These are phyloP conservation scores for Melopsittacus undulatus DNA, from an alignment of 2,797 vertebrate species.

Conservation along the genomic window DNA sequence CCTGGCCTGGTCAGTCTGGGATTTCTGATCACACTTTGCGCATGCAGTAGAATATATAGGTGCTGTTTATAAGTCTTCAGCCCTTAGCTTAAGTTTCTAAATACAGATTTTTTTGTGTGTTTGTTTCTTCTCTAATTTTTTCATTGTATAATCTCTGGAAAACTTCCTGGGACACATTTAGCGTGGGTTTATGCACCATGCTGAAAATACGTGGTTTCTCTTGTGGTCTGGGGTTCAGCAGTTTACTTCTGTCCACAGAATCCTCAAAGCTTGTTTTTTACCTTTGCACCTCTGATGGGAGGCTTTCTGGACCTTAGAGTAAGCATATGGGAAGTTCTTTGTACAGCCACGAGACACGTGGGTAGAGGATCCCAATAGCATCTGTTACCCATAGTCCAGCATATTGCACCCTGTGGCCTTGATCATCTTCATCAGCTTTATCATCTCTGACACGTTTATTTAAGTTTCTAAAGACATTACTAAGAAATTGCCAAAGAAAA, in stretches of 20 bases:
- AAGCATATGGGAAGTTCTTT: not conserved
- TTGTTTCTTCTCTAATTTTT: not conserved
- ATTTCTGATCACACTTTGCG: not conserved
- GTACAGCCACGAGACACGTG: fast-evolving
- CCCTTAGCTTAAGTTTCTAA: not conserved
- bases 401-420: not conserved
- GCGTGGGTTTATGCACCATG: not conserved
- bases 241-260: not conserved
- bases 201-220: not conserved
- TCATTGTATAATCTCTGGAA: not conserved
- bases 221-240: not conserved
- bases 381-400: not conserved
- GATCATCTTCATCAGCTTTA: not conserved
- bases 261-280: not conserved
- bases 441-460: not conserved
- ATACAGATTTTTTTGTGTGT: not conserved
- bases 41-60: not conserved
- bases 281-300: not conserved
- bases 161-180: not conserved
- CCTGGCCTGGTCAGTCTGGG: not conserved
- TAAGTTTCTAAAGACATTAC: not conserved
- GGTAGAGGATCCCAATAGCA: not conserved
- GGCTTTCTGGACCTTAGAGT: not conserved
- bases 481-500: not conserved
- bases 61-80: not conserved